Conservation (phyloP, 1,140 invertebrate genomes). For the Phymastichus coffea region DNA sequence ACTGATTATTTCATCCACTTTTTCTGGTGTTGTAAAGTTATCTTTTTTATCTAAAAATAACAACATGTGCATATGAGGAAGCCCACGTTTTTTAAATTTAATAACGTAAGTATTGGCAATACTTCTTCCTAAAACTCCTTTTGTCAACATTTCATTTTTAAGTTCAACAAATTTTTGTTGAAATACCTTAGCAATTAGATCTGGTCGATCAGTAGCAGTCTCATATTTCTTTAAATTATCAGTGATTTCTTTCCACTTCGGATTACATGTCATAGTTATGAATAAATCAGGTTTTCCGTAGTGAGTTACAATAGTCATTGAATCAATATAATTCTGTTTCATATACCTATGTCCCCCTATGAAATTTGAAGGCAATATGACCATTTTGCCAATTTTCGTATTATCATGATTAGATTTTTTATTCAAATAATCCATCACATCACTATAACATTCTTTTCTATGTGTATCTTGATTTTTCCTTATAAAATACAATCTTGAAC, state of each 20-base stretch:
- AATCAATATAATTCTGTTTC: too few relatives aligned
- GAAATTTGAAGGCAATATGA: constrained; percentile 19
- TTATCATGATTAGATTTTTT: constrained; percentile 13
- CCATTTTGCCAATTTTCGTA: too few relatives aligned
- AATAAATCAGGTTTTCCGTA: too few relatives aligned
- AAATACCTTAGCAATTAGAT: neutral
- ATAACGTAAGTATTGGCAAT: constrained; percentile 17
- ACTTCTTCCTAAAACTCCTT: constrained; percentile 20
- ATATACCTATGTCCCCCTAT: constrained; percentile 1
- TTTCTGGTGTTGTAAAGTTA: too few relatives aligned
- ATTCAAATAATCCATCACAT: constrained; percentile 15
- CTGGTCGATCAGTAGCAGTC: neutral
- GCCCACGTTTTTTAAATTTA: constrained; percentile 22
- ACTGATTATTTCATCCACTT: constrained; percentile 15
- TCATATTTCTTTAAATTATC: constrained; percentile 15
- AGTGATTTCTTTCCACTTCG: constrained; percentile 18
- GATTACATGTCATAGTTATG: too few relatives aligned
- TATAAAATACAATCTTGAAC: constrained; percentile 18
- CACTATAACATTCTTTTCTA: constrained; percentile 12
- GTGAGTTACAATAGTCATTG: too few relatives aligned
- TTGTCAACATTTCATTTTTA: constrained; percentile 13
- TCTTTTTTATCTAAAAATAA: too few relatives aligned
- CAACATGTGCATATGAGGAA: constrained; percentile 27
- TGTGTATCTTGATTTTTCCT: constrained; percentile 18
- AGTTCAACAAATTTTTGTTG: constrained; percentile 4